Evolutionary conservation across 2,888 invertebrate species (phyloP), one percentile per base, ranked within the genome.

Genomic region (Aquatica leii): DNA sequence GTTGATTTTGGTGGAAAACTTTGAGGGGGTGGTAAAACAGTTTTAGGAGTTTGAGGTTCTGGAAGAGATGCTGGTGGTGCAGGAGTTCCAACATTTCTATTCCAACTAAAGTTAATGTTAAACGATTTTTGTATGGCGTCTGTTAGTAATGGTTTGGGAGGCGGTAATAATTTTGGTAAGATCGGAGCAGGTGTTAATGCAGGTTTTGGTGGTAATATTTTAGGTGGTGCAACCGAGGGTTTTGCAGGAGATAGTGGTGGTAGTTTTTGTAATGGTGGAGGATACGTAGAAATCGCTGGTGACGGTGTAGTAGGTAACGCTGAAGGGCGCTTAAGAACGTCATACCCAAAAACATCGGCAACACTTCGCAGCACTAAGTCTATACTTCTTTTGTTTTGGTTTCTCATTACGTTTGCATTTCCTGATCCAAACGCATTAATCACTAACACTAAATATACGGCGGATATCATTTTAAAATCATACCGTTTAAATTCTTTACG

Each of bases 331-430:
- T 80, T 78, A 43, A 74, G 73, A 24, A 81, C 77, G 70, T 81
- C 81, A 67, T 80, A 82, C 21, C 82, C 82, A 67, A 82, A 81
- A 52, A 77, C 71, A 69, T 82, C 81, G 11, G 79, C 81, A 21
- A 82, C 76, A 62, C 77, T 75, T 40, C 76, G 74, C 18, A 82
- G 65, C 50, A 81, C 72, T n/a, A 74, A 67, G 62, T 80, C 81
- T 51, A 82, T 73, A 50, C 80, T 81, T 67, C 82, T 69, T 72
- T 81, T 82, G 51, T 77, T 75, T 50, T 73, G 70, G 40, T 51
- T 49, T 24, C 17, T 46, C 15, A 56, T 9, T 35, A 24, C 35
- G 21, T 55, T 52, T 2, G 14, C 15, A 37, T n/a, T 9, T 37
- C 12, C 14, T 9, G 8, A 12, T 8, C 6, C 14, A 31, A 17